These are phyloP conservation scores for Drosophila yakuba DNA, from an alignment of 1,140 invertebrate genomes.

Conservation along the genomic window DNA sequence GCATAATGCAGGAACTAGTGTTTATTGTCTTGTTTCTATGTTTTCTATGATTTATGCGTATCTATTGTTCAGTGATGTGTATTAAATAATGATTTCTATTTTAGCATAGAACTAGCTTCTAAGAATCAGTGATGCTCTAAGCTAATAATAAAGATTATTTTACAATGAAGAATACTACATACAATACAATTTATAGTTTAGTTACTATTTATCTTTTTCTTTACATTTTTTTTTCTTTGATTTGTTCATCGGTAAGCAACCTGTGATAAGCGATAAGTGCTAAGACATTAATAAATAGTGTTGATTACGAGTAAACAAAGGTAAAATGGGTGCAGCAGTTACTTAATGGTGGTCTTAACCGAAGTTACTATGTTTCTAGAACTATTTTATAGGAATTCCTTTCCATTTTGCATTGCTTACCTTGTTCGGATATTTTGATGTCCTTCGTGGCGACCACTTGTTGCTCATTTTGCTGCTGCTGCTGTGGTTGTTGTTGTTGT, in stretches of 20 bases:
- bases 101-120: neutral
- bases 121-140: neutral
- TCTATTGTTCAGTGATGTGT: neutral
- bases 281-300: constrained; percentile 18
- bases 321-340: neutral
- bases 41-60: neutral
- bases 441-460: neutral
- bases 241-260: constrained; percentile 4
- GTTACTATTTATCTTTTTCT: neutral
- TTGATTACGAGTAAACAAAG: constrained; percentile 19
- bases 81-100: neutral
- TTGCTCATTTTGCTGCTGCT: neutral
- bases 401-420: neutral
- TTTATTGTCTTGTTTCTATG: neutral
- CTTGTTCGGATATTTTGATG: neutral
- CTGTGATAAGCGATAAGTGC: constrained; percentile 5
- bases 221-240: neutral
- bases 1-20: neutral
- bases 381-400: neutral
- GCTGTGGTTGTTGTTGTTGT: neutral
- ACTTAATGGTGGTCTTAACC: neutral
- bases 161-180: neutral
- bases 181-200: neutral
- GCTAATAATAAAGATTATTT: neutral
- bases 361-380: neutral